A percentile compares a stretch with the other conserved stretches of the same genome.
Conservation (phyloP, 2,888 invertebrate species). For the Physocephala rufipes region DNA sequence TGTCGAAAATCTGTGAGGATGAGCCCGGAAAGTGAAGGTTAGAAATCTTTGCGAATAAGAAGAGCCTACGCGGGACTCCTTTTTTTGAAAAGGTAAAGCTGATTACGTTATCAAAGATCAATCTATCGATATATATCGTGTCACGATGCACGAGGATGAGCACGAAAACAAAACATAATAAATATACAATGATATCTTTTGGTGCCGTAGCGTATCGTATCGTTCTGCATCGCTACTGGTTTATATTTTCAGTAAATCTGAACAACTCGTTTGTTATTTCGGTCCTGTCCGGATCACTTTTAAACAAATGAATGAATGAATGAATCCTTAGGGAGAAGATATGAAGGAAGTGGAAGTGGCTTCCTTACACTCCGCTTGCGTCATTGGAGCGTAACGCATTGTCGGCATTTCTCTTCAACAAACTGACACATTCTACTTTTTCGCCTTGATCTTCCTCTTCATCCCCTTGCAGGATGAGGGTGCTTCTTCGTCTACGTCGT, state of each 20-base stretch:
- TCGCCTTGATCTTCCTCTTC: too few relatives aligned
- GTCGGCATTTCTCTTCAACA: constrained; percentile 15
- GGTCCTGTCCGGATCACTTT: neutral
- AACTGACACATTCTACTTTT: neutral
- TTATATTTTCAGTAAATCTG: neutral
- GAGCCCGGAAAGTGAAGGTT: constrained; percentile 4
- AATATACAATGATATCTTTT: neutral
- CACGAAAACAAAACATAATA: neutral
- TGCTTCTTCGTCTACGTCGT: constrained; percentile 6
- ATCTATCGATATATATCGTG: neutral
- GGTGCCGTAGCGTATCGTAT: neutral
- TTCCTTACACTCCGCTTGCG: constrained; percentile 14
- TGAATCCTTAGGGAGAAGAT: too few relatives aligned
- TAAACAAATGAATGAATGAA: too few relatives aligned
- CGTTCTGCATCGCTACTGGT: neutral
- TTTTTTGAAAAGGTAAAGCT: too few relatives aligned
- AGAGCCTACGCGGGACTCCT: too few relatives aligned
- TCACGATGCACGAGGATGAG: constrained; percentile 2
- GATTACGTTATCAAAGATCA: too few relatives aligned
- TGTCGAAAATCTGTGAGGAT: constrained; percentile 11
- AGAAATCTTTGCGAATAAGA: too few relatives aligned
- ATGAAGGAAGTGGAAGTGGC: neutral
- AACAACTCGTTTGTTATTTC: constrained; percentile 3
- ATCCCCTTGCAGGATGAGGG: too few relatives aligned
- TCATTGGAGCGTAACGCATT: constrained; percentile 24